Evolutionary conservation across 2,888 invertebrate genomes (phyloP), one percentile per base, ranked within the genome.

Genomic region (Drosophila rellima): DNA sequence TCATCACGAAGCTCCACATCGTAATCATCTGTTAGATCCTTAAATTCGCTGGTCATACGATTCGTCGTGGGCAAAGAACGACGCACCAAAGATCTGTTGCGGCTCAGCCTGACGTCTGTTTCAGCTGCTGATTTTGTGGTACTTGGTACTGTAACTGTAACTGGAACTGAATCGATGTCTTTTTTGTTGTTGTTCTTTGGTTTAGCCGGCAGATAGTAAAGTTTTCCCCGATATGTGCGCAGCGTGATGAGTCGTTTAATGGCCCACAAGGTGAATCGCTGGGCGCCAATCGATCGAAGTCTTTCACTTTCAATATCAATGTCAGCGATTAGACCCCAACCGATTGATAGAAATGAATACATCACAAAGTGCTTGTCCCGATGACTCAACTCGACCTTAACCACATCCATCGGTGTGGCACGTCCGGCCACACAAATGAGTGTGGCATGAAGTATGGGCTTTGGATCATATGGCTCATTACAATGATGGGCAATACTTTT

Each of bases 231-330:
- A 93, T 99, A 98, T 55, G 95, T 96, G 69, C 98, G 94, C 70
- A 99, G 93, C 80, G 97, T 95, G 76, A 98, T 95, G 57, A 98
- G 93, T 74, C 98, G 94, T 13, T 96, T 97, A 39, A 98, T 92
- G 61, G 97, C 97, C 96, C 98, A 98, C 2, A 98, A 92, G 0
- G 97, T 96, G 92, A 99, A 99, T 71, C 99, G 94, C 81, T 97
- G 96, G 20, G 96, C 96, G 3, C 99, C 99, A 72, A 99, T 95
- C 0, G 95, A 95, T 59, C 99, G 94, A 74, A 98, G 94, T 68
- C 96, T 95, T 93, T 99, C 99, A 92, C 99, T 99, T 93, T 99
- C 99, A 77, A 98, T 98, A 93, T 99, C 98, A 82, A 99, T 97
- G 92, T 99, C 99, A 0, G 99, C 96, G 70, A 99, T 94, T 8